A percentile compares a stretch with the other conserved stretches of the same genome.
phyloP scores from a whole-genome alignment of 2,113 vertebrate species.

The Malurus elegans region DNA sequence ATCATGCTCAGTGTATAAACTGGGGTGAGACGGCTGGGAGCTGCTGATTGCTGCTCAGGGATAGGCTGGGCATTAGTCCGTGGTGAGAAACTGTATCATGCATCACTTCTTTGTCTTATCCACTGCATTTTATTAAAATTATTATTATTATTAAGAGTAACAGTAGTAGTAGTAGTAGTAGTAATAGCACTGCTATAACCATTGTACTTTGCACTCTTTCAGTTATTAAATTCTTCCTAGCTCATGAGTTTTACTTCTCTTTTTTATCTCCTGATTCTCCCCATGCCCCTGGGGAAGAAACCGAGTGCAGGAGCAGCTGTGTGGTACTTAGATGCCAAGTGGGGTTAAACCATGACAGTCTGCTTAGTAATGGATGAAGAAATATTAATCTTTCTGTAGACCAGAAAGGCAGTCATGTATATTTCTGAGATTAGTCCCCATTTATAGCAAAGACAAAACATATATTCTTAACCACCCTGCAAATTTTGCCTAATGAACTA shows the following conservation, averaged over 20 bases:
- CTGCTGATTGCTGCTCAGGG: accelerated
- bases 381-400: neutral
- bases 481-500: neutral
- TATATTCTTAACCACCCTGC: neutral
- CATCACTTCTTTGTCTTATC: neutral
- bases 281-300: neutral
- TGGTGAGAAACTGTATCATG: neutral
- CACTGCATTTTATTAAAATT: neutral
- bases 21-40: neutral
- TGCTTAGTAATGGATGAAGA: neutral
- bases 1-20: neutral
- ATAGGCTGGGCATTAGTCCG: neutral
- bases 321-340: neutral
- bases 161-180: neutral
- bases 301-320: neutral
- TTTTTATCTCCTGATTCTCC: neutral
- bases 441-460: neutral
- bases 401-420: accelerated
- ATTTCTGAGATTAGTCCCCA: neutral
- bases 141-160: accelerated
- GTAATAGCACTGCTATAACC: neutral
- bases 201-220: neutral
- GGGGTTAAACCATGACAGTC: neutral
- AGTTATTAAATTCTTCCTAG: neutral
- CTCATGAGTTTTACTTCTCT: neutral